These are phyloP conservation scores for Scelioninae gen. 1 DNA, from an alignment of 2,888 invertebrate genomes.

Conservation along the genomic window DNA sequence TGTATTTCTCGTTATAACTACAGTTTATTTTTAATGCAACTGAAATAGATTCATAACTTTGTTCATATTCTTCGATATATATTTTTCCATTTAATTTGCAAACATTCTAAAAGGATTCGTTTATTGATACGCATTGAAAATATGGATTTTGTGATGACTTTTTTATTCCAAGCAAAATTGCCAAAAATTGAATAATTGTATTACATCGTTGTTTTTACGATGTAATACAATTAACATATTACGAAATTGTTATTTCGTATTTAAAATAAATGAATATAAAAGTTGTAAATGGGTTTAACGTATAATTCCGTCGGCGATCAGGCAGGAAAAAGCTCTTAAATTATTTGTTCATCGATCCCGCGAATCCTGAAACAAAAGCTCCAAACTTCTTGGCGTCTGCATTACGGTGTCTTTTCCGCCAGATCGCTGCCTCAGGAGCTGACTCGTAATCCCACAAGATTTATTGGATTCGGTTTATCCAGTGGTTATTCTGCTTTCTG, in stretches of 20 bases:
- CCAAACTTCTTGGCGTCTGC: not conserved
- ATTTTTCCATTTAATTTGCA: constrained; percentile 27
- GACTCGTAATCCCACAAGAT: constrained; percentile 80
- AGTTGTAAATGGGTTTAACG: constrained; percentile 3
- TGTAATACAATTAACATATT: constrained; percentile 6
- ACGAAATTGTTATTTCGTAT: constrained; percentile 32
- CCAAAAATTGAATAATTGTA: constrained; percentile 41
- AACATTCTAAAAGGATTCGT: constrained; percentile 30
- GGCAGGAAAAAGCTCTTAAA: not conserved
- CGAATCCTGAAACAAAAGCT: not conserved
- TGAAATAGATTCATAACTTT: constrained; percentile 16
- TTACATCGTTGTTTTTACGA: constrained; percentile 15
- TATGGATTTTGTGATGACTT: constrained; percentile 42
- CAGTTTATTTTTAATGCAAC: constrained; percentile 2
- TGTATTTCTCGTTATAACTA: too few relatives aligned
- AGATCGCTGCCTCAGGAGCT: constrained; percentile 73
- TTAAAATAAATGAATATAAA: constrained; percentile 7
- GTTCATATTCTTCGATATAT: constrained; percentile 1
- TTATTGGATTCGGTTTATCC: constrained; percentile 82
- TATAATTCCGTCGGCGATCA: too few relatives aligned
- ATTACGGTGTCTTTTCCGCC: constrained; percentile 21
- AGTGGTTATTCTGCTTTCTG: constrained; percentile 72
- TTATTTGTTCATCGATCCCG: not conserved
- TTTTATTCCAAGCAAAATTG: constrained; percentile 37
- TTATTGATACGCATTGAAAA: constrained; percentile 42